Evolutionary conservation across 2,113 vertebrate genomes (phyloP).

Genomic region (Trichechus manatus): DNA sequence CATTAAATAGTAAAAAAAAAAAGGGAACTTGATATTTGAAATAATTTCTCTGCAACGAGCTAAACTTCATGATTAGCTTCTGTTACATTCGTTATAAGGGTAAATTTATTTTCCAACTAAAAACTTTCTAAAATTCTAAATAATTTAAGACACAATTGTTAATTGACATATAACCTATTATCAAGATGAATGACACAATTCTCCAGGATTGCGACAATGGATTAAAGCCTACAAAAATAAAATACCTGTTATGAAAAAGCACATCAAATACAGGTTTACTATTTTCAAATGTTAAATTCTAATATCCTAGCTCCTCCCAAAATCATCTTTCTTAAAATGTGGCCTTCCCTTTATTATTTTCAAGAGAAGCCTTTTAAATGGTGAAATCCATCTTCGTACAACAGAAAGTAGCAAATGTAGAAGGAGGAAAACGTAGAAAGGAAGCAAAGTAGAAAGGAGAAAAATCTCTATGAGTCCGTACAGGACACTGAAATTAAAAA

Average conservation of each 20-base stretch:
- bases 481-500: not conserved
- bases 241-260: not conserved
- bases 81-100: not conserved
- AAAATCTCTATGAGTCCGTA: not conserved
- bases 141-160: not conserved
- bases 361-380: not conserved
- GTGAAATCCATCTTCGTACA: not conserved
- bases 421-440: not conserved
- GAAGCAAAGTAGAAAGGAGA: not conserved
- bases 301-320: not conserved
- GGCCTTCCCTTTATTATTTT: not conserved
- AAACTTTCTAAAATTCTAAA: not conserved
- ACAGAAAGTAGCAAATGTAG: not conserved
- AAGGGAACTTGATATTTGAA: not conserved
- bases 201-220: not conserved
- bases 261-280: not conserved
- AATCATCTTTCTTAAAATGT: slow-evolving; percentile 15
- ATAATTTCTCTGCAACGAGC: slow-evolving; percentile 47
- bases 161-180: not conserved
- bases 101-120: slow-evolving; percentile 30
- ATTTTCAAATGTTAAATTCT: slow-evolving; percentile 47
- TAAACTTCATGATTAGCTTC: slow-evolving; percentile 17
- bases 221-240: not conserved
- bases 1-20: slow-evolving; percentile 45
- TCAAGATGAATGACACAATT: slow-evolving; percentile 19